Conservation (phyloP, 2,797 vertebrate species). For the Squalus acanthias region DNA sequence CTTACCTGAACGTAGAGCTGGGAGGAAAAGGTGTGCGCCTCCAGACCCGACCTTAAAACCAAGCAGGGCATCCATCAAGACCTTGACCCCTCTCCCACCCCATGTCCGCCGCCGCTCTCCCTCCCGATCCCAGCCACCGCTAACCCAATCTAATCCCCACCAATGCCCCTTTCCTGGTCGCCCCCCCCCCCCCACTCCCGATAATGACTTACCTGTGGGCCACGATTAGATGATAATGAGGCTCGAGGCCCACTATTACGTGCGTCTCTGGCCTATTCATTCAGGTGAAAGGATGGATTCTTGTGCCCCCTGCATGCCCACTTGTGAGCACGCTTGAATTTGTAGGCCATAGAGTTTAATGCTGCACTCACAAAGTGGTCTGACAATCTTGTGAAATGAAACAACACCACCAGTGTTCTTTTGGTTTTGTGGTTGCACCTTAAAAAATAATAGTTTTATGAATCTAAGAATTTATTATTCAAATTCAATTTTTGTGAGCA, state of each 20-base stretch:
- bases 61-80: background rate
- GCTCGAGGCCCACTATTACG: background rate
- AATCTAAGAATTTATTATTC: background rate
- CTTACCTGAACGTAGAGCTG: background rate
- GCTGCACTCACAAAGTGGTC: background rate
- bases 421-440: background rate
- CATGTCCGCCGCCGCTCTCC: background rate
- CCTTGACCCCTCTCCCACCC: background rate
- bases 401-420: background rate
- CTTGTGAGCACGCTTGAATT: background rate
- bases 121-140: background rate
- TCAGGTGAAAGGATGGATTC: background rate
- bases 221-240: background rate
- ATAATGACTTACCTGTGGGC: background rate
- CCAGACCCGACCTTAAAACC: background rate
- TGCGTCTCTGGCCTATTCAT: background rate
- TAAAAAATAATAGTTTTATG: background rate
- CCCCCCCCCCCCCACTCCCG: background rate
- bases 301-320: background rate
- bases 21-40: background rate
- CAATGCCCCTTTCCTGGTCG: background rate
- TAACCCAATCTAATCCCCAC: background rate
- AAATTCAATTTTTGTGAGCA: slow-evolving; percentile 4
- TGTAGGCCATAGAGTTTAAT: background rate
- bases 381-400: background rate